These are phyloP conservation scores for Oryzias sinensis DNA, from an alignment of 2,797 vertebrate species.

Conservation along the genomic window DNA sequence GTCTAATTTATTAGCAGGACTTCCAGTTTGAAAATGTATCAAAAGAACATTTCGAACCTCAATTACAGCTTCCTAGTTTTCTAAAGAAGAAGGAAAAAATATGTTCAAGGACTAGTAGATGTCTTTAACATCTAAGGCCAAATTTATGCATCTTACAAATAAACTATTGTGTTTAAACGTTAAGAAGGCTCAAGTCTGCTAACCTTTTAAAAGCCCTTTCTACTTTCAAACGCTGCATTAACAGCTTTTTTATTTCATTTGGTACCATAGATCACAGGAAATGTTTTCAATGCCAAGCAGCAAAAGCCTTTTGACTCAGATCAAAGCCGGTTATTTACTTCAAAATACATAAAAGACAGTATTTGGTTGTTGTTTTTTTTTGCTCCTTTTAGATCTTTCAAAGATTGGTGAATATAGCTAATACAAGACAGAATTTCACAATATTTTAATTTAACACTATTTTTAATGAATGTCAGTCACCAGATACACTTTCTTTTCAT, in stretches of 20 bases:
- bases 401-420: neutral
- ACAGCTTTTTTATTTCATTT: conserved; percentile 7
- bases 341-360: conserved; percentile 8
- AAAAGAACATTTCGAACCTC: no score
- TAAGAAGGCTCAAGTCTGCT: conserved; percentile 4
- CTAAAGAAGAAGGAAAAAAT: no score
- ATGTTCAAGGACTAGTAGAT: no score
- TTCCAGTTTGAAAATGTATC: no score
- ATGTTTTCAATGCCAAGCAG: conserved; percentile 2
- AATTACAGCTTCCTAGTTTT: no score
- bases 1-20: no score
- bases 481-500: conserved; percentile 1
- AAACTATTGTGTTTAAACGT: neutral
- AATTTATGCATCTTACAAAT: no score
- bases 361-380: conserved; percentile 3
- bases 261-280: conserved; percentile 17
- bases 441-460: neutral
- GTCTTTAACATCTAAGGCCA: no score
- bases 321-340: conserved; percentile 13
- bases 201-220: neutral
- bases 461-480: neutral
- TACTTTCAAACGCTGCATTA: conserved; percentile 14
- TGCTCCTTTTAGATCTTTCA: conserved; percentile 8
- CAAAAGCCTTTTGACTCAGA: conserved; percentile 12
- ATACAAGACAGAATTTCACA: neutral